Conservation (phyloP, 2,888 invertebrate genomes). For the Bimastos eiseni region DNA sequence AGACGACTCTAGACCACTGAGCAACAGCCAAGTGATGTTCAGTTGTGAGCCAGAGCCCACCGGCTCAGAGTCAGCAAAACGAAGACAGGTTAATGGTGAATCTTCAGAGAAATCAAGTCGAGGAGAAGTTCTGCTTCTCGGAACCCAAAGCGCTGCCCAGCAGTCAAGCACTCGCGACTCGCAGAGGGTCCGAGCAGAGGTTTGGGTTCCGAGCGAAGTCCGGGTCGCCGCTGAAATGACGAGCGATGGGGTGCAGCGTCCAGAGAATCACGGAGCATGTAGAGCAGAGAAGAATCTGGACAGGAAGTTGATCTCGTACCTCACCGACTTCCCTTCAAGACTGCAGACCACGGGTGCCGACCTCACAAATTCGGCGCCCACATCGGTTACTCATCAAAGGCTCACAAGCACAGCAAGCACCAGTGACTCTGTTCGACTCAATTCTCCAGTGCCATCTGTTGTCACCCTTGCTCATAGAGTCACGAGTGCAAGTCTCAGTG, state of each 20-base stretch:
- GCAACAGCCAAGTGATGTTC: neutral
- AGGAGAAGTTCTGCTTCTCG: neutral
- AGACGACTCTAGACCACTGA: neutral
- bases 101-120: neutral
- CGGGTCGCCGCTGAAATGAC: neutral
- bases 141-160: neutral
- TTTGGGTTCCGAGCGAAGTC: neutral
- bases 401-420: neutral
- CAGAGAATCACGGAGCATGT: neutral
- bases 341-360: neutral
- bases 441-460: neutral
- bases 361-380: neutral
- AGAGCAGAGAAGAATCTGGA: neutral
- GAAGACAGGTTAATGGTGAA: neutral
- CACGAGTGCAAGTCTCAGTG: neutral
- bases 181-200: no score
- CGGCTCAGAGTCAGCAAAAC: neutral
- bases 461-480: neutral
- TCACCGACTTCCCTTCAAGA: neutral
- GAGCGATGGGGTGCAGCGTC: neutral
- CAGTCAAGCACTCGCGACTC: neutral
- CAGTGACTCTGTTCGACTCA: neutral
- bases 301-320: neutral
- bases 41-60: neutral
- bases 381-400: no score